Conservation (phyloP, 1,140 invertebrate species). For the Acyrthosiphon pisum region DNA sequence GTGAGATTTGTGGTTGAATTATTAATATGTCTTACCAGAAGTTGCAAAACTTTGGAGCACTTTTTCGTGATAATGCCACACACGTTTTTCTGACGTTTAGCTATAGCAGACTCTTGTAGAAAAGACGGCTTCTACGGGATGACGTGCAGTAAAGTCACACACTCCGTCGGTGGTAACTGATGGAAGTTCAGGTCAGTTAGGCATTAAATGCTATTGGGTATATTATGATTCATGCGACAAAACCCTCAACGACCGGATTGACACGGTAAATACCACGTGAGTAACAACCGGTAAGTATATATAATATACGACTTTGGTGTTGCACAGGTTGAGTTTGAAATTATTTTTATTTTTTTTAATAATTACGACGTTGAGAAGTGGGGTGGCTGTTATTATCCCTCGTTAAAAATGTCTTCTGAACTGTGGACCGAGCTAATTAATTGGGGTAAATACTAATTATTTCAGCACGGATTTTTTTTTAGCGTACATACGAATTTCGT, state of each 20-base stretch:
- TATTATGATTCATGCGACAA: background rate
- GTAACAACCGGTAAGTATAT: background rate
- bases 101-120: background rate
- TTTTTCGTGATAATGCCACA: background rate
- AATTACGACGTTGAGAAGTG: background rate
- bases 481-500: background rate
- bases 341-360: no score
- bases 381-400: fast-evolving
- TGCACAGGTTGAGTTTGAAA: background rate
- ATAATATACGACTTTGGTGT: background rate
- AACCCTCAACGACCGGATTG: background rate
- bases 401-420: background rate
- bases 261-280: background rate
- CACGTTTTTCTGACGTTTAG: background rate
- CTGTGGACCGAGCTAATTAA: background rate
- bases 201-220: background rate
- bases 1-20: background rate
- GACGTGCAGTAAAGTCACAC: background rate
- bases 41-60: background rate
- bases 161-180: background rate
- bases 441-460: background rate
- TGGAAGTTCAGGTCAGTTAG: background rate
- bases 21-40: conserved; percentile 1
- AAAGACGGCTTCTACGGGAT: background rate
- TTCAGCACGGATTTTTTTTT: background rate